phyloP scores from a whole-genome alignment of 2,888 invertebrate genomes.

The Tetheella fluctuosa region DNA sequence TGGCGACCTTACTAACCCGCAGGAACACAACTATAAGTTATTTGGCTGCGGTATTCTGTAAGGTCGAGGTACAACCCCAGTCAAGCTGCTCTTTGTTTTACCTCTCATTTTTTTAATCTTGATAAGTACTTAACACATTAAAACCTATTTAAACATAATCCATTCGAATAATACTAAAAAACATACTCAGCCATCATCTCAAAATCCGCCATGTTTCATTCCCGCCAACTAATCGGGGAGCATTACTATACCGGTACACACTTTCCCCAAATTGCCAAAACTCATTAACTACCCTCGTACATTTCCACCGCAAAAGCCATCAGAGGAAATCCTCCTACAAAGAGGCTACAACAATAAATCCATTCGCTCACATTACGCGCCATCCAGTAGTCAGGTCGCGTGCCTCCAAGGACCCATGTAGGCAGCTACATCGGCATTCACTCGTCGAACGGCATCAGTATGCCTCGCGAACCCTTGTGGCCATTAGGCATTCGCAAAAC shows the following conservation, averaged over 20 bases:
- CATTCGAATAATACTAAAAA: no score
- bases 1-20: no score
- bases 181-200: no score
- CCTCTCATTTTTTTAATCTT: no score
- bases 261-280: neutral
- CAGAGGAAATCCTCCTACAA: conserved; percentile 29
- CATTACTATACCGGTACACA: neutral
- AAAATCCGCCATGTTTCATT: no score
- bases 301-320: neutral
- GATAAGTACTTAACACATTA: no score
- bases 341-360: conserved; percentile 54
- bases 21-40: no score
- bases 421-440: conserved; percentile 57
- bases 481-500: conserved; percentile 63
- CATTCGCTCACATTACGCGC: conserved; percentile 47
- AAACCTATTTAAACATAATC: no score
- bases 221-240: no score
- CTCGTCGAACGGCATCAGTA: conserved; percentile 50
- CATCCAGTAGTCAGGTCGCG: conserved; percentile 44
- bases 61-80: no score
- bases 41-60: no score
- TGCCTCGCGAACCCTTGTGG: conserved; percentile 41
- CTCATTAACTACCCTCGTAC: neutral
- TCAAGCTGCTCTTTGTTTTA: no score
- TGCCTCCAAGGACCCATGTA: conserved; percentile 52